phyloP scores from a whole-genome alignment of 2,797 vertebrate genomes.

The Streptopelia turtur region DNA sequence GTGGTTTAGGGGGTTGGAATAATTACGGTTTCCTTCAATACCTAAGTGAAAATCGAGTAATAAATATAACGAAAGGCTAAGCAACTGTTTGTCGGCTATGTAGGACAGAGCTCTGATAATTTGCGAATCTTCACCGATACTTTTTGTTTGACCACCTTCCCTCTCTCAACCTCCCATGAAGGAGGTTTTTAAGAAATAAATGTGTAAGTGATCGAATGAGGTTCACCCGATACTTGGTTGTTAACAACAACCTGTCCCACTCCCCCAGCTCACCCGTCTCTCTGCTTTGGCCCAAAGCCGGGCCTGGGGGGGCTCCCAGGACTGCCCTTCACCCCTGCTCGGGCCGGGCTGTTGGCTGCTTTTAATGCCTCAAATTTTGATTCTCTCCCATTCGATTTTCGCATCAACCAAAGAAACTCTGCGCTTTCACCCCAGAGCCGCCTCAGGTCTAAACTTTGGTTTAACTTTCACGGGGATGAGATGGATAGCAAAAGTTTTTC shows the following conservation, averaged over 20 bases:
- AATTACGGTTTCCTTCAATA: neutral
- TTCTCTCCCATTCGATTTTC: neutral
- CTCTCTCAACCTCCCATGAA: neutral
- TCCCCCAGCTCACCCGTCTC: neutral
- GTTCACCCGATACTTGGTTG: accelerated
- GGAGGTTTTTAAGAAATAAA: neutral
- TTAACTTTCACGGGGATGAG: neutral
- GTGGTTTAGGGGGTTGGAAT: neutral
- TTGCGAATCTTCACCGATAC: neutral
- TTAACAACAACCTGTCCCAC: neutral
- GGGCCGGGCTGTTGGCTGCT: accelerated
- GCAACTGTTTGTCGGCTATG: neutral
- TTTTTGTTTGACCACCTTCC: neutral
- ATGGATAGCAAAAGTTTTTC: neutral
- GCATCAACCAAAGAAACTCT: neutral
- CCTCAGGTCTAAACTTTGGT: neutral
- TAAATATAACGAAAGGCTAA: neutral
- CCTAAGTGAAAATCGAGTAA: neutral
- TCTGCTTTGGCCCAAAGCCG: neutral
- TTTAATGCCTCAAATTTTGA: neutral
- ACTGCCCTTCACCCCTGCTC: neutral
- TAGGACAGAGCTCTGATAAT: neutral
- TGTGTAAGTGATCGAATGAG: neutral
- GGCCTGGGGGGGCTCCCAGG: neutral
- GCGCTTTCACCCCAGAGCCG: neutral